These are phyloP conservation scores for Serranus cabrilla DNA, from an alignment of 2,797 vertebrate species.

Conservation along the genomic window DNA sequence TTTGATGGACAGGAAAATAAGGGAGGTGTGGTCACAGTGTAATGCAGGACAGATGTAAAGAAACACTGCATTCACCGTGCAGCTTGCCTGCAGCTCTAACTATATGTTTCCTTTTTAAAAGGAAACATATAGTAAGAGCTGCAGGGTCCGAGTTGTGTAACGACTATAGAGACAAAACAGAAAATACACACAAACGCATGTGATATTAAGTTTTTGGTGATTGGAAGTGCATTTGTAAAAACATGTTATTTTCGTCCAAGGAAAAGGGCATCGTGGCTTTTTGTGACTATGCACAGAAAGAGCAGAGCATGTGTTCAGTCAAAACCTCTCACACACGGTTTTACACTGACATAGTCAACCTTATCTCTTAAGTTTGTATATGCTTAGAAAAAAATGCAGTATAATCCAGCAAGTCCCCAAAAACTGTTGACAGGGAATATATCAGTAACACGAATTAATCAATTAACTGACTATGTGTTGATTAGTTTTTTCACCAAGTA, in stretches of 20 bases:
- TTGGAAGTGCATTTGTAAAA: not conserved
- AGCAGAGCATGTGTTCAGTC: not conserved
- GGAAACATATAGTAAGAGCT: not conserved
- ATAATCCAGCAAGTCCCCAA: no score
- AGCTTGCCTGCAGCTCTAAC: not conserved
- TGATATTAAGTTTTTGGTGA: no score
- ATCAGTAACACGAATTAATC: no score
- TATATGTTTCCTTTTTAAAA: no score
- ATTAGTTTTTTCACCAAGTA: no score
- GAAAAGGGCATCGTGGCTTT: not conserved
- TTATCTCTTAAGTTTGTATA: not conserved
- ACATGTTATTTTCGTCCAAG: not conserved
- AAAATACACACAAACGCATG: not conserved
- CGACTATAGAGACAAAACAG: not conserved
- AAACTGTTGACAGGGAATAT: no score
- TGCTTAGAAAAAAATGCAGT: no score
- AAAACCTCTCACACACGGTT: not conserved
- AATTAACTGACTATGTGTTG: no score
- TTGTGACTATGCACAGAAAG: no score
- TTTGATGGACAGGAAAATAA: slow-evolving; percentile 37
- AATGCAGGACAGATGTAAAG: slow-evolving; percentile 30
- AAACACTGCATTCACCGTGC: not conserved
- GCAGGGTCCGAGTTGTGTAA: not conserved
- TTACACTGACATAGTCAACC: not conserved
- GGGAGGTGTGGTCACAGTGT: slow-evolving; percentile 1